These are phyloP conservation scores for Xyrauchen texanus DNA, from an alignment of 2,113 vertebrate genomes.

Conservation along the genomic window DNA sequence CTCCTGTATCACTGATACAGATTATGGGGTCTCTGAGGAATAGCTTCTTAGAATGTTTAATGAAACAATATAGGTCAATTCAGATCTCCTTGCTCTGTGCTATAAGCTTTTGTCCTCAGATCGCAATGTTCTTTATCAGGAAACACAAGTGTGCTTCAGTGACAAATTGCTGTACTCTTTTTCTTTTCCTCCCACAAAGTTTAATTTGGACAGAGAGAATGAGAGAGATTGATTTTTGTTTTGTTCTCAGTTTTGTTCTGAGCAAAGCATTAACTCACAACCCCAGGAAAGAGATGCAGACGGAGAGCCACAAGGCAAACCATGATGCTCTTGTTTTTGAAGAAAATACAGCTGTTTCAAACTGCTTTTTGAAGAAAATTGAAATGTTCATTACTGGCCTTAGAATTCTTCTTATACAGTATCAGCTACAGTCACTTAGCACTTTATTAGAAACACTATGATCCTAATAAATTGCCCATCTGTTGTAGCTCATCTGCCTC, in stretches of 20 bases:
- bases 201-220: slow-evolving; percentile 29
- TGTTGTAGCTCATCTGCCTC: no score
- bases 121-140: slow-evolving; percentile 17
- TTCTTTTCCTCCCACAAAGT: slow-evolving; percentile 8
- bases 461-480: no score
- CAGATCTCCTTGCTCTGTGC: not conserved
- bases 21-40: not conserved
- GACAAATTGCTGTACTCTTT: slow-evolving; percentile 20
- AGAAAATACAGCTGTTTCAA: slow-evolving; percentile 1
- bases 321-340: slow-evolving; percentile 27
- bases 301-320: slow-evolving; percentile 2
- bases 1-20: not conserved
- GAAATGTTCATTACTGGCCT: not conserved
- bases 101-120: slow-evolving; percentile 8
- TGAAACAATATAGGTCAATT: not conserved
- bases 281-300: slow-evolving; percentile 10
- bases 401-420: not conserved
- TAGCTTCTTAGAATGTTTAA: not conserved
- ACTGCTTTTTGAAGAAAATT: no score
- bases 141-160: slow-evolving; percentile 30
- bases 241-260: slow-evolving; percentile 33
- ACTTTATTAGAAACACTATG: no score
- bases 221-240: slow-evolving; percentile 40
- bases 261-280: slow-evolving; percentile 11
- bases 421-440: no score